Base-by-base conservation (phyloP, 2,797 vertebrate genomes). In the Clarias pachynema region DNA sequence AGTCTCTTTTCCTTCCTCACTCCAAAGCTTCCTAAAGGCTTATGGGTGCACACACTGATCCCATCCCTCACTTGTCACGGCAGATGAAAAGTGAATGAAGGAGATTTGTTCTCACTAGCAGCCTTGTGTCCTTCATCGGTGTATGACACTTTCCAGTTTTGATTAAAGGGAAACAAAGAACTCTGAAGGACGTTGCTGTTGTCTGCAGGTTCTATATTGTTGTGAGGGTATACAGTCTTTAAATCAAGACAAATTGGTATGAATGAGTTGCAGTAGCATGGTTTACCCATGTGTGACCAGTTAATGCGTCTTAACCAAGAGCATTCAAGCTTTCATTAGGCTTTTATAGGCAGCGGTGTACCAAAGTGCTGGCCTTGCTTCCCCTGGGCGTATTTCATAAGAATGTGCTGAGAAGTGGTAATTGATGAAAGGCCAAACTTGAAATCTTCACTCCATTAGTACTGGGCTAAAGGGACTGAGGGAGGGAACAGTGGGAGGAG, bases 361-460 rank as follows among this genome's bases (percentile, higher is more conserved):
- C 68, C 74, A 85, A 83, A 83, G 24, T 72, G 22, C 72, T 81
- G 70, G 53, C 79, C 82, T 75, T 82, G 1, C 31, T 81, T 74
- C 49, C 81, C 56, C 70, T 9, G 37, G 15, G 26, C 87, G 79
- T 74, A 22, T 37, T 86, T 78, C 81, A 65, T 78, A 68, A n/a
- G 83, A 84, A 86, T 66, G 59, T 53, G 53, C 56, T 85, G 85
- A 85, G 40, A 78, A 63, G 65, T 57, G 83, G 10, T 77, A 72
- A 83, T 69, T 79, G 65, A 85, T 88, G 62, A 69, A 86, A 44
- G 86, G 74, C 77, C n/a, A 53, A 78, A 82, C 84, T 60, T 80
- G 77, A 86, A 87, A 29, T 86, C 86, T 82, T 82, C 82, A 88
- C 84, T 49, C 85, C 72, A 87, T 87, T 86, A 84, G 29, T 83